A percentile compares a stretch with the other conserved stretches of the same genome.
These are phyloP conservation scores for Euphydryas editha DNA, from an alignment of 2,888 invertebrate species.

Conservation along the genomic window DNA sequence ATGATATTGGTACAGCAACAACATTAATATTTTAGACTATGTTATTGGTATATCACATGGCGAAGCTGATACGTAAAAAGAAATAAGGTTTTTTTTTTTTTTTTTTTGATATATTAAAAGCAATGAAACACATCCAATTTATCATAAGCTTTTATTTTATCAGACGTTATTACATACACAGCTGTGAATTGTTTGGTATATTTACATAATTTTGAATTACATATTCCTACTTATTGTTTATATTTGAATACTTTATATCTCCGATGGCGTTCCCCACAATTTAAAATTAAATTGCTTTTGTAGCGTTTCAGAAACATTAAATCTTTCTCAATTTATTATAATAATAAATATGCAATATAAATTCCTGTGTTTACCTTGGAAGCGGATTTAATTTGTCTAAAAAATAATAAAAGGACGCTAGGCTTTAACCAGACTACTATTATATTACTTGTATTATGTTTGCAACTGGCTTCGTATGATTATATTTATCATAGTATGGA, in stretches of 20 bases:
- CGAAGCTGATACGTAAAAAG: neutral
- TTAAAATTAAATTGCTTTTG: constrained; percentile 3
- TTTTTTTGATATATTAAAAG: neutral
- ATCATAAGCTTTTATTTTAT: constrained; percentile 7
- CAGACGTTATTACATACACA: neutral
- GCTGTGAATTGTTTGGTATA: neutral
- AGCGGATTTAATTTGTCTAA: neutral
- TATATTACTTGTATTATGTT: neutral
- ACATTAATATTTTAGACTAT: too few species aligned
- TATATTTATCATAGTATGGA: too few species aligned
- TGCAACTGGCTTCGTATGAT: neutral
- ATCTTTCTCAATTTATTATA: neutral
- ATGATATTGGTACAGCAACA: too few species aligned
- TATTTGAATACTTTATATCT: constrained; percentile 4
- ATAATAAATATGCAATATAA: neutral
- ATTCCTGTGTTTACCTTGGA: neutral
- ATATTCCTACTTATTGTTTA: constrained; percentile 7
- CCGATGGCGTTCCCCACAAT: neutral
- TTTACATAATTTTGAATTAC: constrained; percentile 11
- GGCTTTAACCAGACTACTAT: neutral
- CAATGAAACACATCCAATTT: neutral
- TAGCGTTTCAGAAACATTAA: neutral
- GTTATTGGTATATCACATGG: too few species aligned
- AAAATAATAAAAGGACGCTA: too few species aligned
- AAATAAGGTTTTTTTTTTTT: neutral